Evolutionary conservation across 2,113 vertebrate species (phyloP).

Genomic region (Nibea albiflora): DNA sequence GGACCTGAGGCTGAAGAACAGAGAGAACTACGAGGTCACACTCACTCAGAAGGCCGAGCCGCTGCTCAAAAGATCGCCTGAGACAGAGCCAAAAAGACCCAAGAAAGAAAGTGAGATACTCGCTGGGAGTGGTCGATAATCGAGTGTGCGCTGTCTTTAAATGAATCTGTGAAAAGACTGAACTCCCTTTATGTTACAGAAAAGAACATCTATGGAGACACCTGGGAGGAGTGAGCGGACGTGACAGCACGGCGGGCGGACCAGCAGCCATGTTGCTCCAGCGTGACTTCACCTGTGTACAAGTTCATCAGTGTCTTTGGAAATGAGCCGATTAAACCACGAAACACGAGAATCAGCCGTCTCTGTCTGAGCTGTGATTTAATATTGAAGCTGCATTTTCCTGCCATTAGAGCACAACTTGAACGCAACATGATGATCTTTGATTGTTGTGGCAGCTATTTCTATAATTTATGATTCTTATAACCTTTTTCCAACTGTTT

Average conservation of each 20-base stretch:
- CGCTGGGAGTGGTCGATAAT: not conserved
- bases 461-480: not conserved
- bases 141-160: not conserved
- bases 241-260: no score
- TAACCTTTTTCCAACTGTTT: no score
- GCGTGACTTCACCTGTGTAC: not conserved
- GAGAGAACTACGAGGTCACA: constrained; percentile 85
- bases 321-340: constrained; percentile 58
- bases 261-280: not conserved
- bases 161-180: not conserved
- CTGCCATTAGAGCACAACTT: not conserved
- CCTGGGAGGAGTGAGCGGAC: constrained; percentile 78
- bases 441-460: not conserved
- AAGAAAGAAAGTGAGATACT: constrained; percentile 69
- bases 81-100: constrained; percentile 58
- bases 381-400: not conserved
- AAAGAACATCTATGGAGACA: constrained; percentile 82
- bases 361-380: not conserved
- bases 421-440: not conserved
- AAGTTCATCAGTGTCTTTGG: constrained; percentile 27
- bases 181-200: constrained; percentile 60
- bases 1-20: constrained; percentile 83
- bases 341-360: not conserved
- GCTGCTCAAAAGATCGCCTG: constrained; percentile 66
- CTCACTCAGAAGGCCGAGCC: constrained; percentile 83